Evolutionary conservation across 1,140 invertebrate genomes (phyloP).

Genomic region (Drosophila baimaii): DNA sequence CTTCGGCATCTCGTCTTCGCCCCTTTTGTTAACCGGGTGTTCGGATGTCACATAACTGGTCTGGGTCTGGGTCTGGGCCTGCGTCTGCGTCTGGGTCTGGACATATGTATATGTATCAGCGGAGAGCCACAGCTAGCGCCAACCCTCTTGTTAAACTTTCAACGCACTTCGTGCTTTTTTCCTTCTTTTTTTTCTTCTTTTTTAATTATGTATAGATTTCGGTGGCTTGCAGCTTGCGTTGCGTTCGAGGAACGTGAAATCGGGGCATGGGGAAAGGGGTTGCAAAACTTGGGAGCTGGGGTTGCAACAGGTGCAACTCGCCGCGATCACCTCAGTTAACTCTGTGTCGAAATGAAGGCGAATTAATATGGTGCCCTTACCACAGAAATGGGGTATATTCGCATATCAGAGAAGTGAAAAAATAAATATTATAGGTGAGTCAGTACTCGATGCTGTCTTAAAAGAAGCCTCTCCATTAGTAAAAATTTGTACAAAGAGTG

Average conservation of each 20-base stretch:
- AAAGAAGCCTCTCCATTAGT: too few species aligned
- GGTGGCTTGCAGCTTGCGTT: conserved; percentile 68
- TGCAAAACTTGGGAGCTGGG: conserved; percentile 9
- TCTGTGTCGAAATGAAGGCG: conserved; percentile 42
- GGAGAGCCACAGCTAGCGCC: conserved; percentile 3
- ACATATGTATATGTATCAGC: conserved; percentile 1
- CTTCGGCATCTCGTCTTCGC: background rate
- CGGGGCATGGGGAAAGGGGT: conserved; percentile 2
- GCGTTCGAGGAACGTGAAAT: background rate
- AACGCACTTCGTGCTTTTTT: conserved; percentile 26
- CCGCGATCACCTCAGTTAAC: conserved; percentile 24
- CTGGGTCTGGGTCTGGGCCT: background rate
- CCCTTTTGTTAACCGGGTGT: conserved; percentile 12
- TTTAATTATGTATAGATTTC: conserved; percentile 81
- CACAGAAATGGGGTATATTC: background rate
- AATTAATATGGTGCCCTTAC: conserved; percentile 24
- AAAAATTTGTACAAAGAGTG: too few species aligned
- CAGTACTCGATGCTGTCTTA: too few species aligned
- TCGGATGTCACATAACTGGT: conserved; percentile 53
- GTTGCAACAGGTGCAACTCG: conserved; percentile 50
- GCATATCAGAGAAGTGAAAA: background rate
- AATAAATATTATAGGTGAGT: too few species aligned
- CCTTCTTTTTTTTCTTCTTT: conserved; percentile 7
- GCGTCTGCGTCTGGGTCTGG: background rate
- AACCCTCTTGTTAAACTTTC: conserved; percentile 42